Evolutionary conservation across 2,888 invertebrate genomes (phyloP).

Genomic region (Polyommatus icarus): DNA sequence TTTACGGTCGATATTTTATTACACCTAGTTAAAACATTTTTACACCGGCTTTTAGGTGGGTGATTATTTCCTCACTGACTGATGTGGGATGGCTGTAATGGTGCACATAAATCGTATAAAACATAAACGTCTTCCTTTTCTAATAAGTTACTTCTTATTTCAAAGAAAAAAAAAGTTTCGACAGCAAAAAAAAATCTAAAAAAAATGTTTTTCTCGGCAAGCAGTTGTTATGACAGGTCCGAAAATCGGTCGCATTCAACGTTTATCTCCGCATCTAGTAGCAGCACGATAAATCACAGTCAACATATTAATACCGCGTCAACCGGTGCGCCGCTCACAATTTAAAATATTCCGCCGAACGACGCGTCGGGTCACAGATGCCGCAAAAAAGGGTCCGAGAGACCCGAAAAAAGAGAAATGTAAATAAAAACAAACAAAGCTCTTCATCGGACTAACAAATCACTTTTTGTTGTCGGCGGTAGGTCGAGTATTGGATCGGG

Average conservation of each 20-base stretch:
- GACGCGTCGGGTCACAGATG: not conserved
- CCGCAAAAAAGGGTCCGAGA: constrained; percentile 22
- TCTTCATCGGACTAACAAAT: constrained; percentile 67
- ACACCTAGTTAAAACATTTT: constrained; percentile 13
- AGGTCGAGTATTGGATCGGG: not conserved
- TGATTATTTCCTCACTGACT: constrained; percentile 9
- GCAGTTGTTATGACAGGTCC: not conserved
- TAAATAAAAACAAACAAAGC: constrained; percentile 59
- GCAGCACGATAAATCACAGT: constrained; percentile 1
- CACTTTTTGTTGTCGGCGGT: constrained; percentile 56
- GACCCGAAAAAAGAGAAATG: constrained; percentile 41
- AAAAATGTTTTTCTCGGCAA: not conserved
- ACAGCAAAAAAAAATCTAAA: not conserved
- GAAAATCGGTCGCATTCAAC: not conserved
- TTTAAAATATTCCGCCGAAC: constrained; percentile 18
- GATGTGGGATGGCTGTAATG: not conserved
- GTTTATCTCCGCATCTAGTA: not conserved
- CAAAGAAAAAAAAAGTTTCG: not conserved
- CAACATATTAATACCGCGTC: constrained; percentile 18
- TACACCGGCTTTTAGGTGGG: constrained; percentile 1
- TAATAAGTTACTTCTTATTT: not conserved
- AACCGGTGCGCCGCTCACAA: constrained; percentile 13
- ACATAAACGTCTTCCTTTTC: not conserved
- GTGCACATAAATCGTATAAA: not conserved
- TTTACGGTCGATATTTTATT: constrained; percentile 19